Evolutionary conservation across 2,888 invertebrate genomes (phyloP), one percentile per base, ranked within the genome.

Genomic region (Chloroclysta siterata): DNA sequence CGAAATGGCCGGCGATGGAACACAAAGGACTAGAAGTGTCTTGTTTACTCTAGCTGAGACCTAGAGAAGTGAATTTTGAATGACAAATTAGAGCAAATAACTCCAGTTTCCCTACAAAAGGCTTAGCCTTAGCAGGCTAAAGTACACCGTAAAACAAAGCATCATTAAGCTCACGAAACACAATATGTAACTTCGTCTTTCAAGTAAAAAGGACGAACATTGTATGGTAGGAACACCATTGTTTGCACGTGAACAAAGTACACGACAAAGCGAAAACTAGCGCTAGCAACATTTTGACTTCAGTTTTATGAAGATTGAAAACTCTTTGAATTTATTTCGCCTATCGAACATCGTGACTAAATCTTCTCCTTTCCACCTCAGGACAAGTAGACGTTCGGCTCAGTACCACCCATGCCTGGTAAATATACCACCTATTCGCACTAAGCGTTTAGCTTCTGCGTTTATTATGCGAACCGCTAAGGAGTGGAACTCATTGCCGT

Each of bases 261-360:
- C 41, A 48, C 70, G 77, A 78, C 75, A 71, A 77, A 74, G 70
- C 73, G 65, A 57, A 58, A 73, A 72, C 64, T 63, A 47, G 60
- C 59, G 66, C 63, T 59, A 57, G 53, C 61, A 47, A 51, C 42
- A 15, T 58, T 58, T 29, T 51, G 50, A 14, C 15, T 48, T 41
- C 56, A 46, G 48, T 52, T 64, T n/a, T 60, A 60, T 62, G 54
- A 64, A 47, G 53, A 56, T 59, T 62, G 55, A 29, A 58, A 48
- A 47, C 46, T 53, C 17, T 51, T 8, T 10, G 13, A 13, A 15
- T 44, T 33, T 33, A 3, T 22, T 22, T n/a, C n/a, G n/a, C n/a
- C n/a, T n/a, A n/a, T n/a, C n/a, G n/a, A n/a, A n/a, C n/a, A n/a
- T n/a, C n/a, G n/a, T n/a, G n/a, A n/a, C n/a, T n/a, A n/a, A n/a